Evolutionary conservation across 2,797 vertebrate genomes (phyloP), one percentile per base, ranked within the genome.

Genomic region (Carcharodon carcharias): DNA sequence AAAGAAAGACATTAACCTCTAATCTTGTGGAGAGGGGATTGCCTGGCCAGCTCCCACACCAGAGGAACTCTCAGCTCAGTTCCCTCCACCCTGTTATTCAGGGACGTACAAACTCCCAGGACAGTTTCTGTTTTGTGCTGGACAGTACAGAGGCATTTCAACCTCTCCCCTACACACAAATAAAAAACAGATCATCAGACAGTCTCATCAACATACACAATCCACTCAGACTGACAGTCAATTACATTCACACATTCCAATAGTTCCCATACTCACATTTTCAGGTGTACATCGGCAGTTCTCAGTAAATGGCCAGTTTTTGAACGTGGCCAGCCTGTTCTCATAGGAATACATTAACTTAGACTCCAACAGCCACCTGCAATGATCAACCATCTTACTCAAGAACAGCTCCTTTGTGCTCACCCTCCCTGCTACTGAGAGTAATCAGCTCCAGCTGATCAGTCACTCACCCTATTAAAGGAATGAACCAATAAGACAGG

Each of bases 251-350:
- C 5, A 40, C 40, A 21, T 5, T 26, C 40, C 50, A 56, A 5
- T 16, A 45, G 28, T 18, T 65, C 65, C n/a, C 23, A 77, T 5
- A 97, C 97, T 98, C 97, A 98, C 98, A 96, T 98, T 98, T 63
- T 98, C 98, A 0, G 98, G 98, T 50, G 98, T 98, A 96, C 98
- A 98, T 96, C 97, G 98, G 96, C 98, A 98, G 40, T 98, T 98
- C 91, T 98, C 98, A 95, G 96, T 97, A 96, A 98, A 98, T 1
- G 98, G 98, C 98, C 99, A 99, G 12, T 98, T 97, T 11, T 87
- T 96, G 96, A 98, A 99, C 14, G 98, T 98, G 96, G 97, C 97
- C 23, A 98, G 87, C 0, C 98, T 97, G 2, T 97, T 97, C 7
- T 98, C 97, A 26, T 97, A 98, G 0, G 97, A 97, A 96, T 98